phyloP scores from a whole-genome alignment of 2,888 invertebrate species.

The Ariolimax columbianus region DNA sequence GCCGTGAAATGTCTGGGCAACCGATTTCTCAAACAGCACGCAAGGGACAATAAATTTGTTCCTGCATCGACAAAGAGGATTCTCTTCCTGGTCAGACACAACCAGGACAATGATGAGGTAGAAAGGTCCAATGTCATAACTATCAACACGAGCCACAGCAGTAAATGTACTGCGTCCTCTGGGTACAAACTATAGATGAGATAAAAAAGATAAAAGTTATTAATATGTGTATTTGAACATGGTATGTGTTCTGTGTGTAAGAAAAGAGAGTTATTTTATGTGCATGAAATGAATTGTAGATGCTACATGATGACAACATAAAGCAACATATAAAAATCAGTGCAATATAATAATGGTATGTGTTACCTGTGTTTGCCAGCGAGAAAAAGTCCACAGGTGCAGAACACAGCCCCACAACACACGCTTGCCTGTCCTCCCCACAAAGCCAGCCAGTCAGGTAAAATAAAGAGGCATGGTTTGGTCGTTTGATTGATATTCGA shows the following conservation, averaged over 20 bases:
- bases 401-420: slow-evolving; percentile 1
- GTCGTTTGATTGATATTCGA: background rate
- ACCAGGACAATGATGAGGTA: background rate
- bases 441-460: slow-evolving; percentile 19
- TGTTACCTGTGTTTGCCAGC: slow-evolving; percentile 37
- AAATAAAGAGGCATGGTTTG: background rate
- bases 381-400: background rate
- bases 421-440: slow-evolving; percentile 1
- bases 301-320: background rate
- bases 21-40: slow-evolving; percentile 33
- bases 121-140: background rate
- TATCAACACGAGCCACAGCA: slow-evolving; percentile 51
- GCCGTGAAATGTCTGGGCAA: slow-evolving; percentile 14
- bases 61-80: background rate
- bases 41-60: background rate
- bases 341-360: background rate
- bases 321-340: background rate
- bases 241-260: too few relatives aligned
- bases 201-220: background rate
- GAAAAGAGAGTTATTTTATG: too few relatives aligned
- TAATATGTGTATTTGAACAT: too few relatives aligned
- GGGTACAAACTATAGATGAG: slow-evolving; percentile 54
- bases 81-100: background rate
- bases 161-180: slow-evolving; percentile 57
- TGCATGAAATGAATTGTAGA: background rate